Evolutionary conservation across 2,797 vertebrate genomes (phyloP), one percentile per base, ranked within the genome.

Genomic region (Paramormyrops hopkinsi): DNA sequence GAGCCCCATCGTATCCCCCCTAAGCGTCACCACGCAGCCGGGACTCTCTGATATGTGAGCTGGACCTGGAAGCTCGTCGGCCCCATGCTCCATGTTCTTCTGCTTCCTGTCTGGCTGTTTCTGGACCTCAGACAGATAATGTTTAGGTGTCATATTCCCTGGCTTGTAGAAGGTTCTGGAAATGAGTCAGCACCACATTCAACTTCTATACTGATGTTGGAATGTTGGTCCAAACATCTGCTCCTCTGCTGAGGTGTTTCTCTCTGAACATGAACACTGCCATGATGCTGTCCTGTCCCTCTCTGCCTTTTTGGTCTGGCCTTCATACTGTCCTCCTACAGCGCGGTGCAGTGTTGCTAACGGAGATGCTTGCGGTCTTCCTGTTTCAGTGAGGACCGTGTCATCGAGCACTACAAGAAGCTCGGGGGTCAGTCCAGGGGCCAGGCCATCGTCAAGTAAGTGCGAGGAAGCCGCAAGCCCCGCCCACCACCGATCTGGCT

Each of bases 371-470:
- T 51, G 17, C n/a, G 62, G 37, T 29, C 29, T 95, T 69, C 92
- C 12, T 93, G 19, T 95, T 95, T 83, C 97, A 99, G 99, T 90
- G 99, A 99, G 94, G 98, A 99, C 94, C 96, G 96, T 91, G 98
- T 98, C 54, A 99, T 99, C 88, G 97, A 98, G 92, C 96, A 97
- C 94, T 97, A 98, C 82, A 97, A 96, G 92, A 97, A 96, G 94
- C 94, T 97, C 90, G 97, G 97, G 95, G 98, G 98, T 84, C 95
- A 97, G 93, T 98, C 97, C 88, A 94, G 98, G 93, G 99, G 99
- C 93, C 97, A 99, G 94, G 98, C 98, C 89, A 97, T 99, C 91
- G 98, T 99, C 93, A 97, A 97, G 99, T 99, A 95, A 99, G 98
- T 98, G 93, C 88, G 76, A 79, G 33, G 59, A 88, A 87, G 91